phyloP scores from a whole-genome alignment of 2,888 invertebrate genomes.

The Bimastos eiseni region DNA sequence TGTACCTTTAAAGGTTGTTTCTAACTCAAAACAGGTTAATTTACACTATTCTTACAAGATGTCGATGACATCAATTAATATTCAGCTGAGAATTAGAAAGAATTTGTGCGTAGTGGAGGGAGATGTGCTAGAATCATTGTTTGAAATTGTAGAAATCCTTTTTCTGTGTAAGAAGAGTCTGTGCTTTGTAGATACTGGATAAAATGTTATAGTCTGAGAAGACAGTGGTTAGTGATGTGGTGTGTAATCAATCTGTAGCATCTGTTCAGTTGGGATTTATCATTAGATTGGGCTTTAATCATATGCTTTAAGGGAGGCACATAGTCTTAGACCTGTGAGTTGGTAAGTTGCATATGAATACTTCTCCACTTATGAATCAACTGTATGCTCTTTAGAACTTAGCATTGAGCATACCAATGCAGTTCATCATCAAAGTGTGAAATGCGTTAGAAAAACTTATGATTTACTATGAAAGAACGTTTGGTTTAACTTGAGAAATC shows the following conservation, averaged over 20 bases:
- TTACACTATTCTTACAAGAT: neutral
- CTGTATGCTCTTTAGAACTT: neutral
- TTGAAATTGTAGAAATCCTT: neutral
- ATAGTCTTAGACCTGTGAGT: neutral
- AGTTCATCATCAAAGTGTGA: no score
- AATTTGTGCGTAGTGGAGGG: neutral
- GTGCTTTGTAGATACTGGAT: neutral
- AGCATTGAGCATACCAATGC: no score
- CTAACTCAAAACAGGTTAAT: neutral
- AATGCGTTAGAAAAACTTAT: neutral
- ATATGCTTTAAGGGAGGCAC: neutral
- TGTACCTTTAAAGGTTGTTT: neutral
- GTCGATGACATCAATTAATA: neutral
- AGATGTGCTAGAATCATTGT: neutral
- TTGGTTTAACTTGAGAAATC: neutral
- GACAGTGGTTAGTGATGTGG: neutral
- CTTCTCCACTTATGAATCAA: neutral
- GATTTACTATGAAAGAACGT: neutral
- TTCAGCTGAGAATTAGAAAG: neutral
- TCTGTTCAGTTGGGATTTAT: neutral
- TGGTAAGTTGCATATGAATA: neutral
- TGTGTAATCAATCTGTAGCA: neutral
- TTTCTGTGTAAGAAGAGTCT: neutral
- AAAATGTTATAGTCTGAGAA: neutral
- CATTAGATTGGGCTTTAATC: neutral